These are phyloP conservation scores for Hoplias malabaricus DNA, from an alignment of 2,113 vertebrate genomes.

Conservation along the genomic window DNA sequence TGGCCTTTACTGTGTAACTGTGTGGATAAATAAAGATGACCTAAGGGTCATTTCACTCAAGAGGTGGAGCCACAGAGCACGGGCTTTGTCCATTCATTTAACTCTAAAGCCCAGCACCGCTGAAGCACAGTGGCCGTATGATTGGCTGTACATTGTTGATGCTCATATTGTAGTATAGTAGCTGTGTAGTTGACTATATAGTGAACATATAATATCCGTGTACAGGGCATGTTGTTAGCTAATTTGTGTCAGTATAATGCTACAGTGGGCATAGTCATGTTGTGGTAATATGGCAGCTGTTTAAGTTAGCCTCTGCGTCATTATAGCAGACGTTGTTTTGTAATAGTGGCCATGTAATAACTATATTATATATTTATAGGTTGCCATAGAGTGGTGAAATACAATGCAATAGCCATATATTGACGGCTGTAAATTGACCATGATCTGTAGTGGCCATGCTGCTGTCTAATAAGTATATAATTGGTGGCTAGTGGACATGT, in stretches of 20 bases:
- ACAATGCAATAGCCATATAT: background rate
- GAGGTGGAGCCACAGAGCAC: background rate
- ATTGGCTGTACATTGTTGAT: background rate
- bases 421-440: no score
- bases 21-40: constrained; percentile 55
- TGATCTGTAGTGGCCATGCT: no score
- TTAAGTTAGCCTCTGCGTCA: no score
- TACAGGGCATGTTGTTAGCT: background rate
- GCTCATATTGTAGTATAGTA: background rate
- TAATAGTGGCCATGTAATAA: background rate
- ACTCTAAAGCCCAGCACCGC: background rate
- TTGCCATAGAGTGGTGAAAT: background rate
- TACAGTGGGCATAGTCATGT: background rate
- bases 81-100: constrained; percentile 36
- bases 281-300: background rate
- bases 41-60: constrained; percentile 48
- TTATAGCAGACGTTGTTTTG: no score
- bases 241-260: background rate
- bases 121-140: background rate
- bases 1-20: constrained; percentile 38
- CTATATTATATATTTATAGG: background rate
- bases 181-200: background rate
- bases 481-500: no score
- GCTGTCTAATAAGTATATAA: no score
- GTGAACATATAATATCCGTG: no score